Base-by-base conservation (phyloP, 1,140 invertebrate species). In the Drosophila kikkawai region DNA sequence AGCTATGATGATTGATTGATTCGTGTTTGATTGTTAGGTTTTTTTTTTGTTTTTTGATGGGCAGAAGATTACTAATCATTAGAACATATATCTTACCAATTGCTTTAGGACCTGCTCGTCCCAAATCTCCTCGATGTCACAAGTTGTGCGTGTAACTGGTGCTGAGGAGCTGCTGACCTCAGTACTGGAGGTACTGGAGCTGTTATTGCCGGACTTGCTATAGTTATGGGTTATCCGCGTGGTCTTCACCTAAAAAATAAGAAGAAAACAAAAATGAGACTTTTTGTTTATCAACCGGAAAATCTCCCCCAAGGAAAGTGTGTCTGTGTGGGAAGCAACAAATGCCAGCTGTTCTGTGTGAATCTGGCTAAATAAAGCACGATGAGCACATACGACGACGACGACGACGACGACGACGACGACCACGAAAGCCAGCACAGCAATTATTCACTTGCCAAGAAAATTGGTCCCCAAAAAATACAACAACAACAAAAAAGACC, bases 41-140 rank as follows among this genome's bases (percentile, higher is more conserved):
- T 12, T 41, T 17, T 12, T 11, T 9, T 9, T 22, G 22, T 22
- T 11, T 11, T 34, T 17, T 11, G 26, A 48, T 22, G 12, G 19
- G 15, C 7, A 19, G 17, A 13, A 3, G 15, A 8, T 7, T 17
- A 39, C 13, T 66, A 26, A 19, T 5, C 12, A 17, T 0, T 15
- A 22, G 7, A 1, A 13, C 26, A 12, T 12, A 44, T 2, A 8
- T 87, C 94, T 95, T 93, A 96, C 96, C 94, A 96, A 94, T 93
- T 95, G 93, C 91, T 94, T 94, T 60, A 96, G 94, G 34, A 95
- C 94, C 78, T 95, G 93, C 92, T 96, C 95, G 95, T 96, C 96
- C 95, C 95, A 96, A 93, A 96, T 95, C 90, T 95, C 94, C 77
- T 95, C 94, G 64, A 96, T 93, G 92, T 96, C 95, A 87, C 95